Evolutionary conservation across 2,888 invertebrate genomes (phyloP).

Genomic region (Dryomyza anilis): DNA sequence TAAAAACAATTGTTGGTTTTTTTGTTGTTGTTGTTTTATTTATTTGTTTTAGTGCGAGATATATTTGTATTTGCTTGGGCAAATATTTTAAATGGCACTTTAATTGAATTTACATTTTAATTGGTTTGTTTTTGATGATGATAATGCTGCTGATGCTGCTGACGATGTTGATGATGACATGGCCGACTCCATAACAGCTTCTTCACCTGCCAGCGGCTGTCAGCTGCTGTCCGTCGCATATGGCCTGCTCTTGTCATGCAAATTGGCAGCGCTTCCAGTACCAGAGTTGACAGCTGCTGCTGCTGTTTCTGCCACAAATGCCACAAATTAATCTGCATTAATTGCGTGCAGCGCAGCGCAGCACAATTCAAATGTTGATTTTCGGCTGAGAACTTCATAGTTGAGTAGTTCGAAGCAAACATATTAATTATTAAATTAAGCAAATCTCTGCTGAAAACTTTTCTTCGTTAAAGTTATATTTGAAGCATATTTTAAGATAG

Average conservation of each 20-base stretch:
- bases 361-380: background rate
- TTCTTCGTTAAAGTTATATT: no score
- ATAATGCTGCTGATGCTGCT: no score
- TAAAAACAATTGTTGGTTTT: no score
- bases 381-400: background rate
- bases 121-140: constrained; percentile 6
- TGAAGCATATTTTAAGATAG: no score
- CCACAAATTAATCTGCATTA: constrained; percentile 5
- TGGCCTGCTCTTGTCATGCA: background rate
- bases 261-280: background rate
- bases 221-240: background rate
- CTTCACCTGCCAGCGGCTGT: background rate
- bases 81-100: background rate
- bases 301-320: background rate
- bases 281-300: background rate
- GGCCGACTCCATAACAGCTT: no score
- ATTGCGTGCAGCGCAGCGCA: background rate
- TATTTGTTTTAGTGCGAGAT: no score
- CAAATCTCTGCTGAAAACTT: no score
- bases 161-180: no score
- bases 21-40: no score
- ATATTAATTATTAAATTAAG: no score
- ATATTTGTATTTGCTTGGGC: no score
- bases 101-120: constrained; percentile 16
- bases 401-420: no score